Conservation (phyloP, 1,140 invertebrate genomes). For the Hyles euphorbiae region DNA sequence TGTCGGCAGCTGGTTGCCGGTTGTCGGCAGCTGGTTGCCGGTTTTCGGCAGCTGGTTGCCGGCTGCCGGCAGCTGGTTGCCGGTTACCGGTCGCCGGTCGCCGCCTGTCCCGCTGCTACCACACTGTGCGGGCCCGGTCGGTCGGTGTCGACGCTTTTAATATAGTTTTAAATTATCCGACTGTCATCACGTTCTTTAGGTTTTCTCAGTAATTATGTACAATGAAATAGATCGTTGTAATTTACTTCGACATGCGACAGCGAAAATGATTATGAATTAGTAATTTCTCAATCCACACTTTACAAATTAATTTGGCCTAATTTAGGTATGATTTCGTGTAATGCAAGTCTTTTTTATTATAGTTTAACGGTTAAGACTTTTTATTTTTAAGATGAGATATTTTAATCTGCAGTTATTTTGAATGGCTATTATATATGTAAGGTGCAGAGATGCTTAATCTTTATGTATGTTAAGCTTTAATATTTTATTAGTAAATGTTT, state of each 20-base stretch:
- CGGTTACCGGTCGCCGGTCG: too few relatives aligned
- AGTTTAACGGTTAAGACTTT: constrained; percentile 69
- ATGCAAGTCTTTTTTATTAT: constrained; percentile 57
- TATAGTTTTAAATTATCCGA: constrained; percentile 48
- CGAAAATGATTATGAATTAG: constrained; percentile 60
- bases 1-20: too few relatives aligned
- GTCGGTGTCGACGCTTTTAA: constrained; percentile 11
- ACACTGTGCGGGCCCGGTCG: too few relatives aligned
- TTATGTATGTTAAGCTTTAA: constrained; percentile 76
- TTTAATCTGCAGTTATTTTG: constrained; percentile 74
- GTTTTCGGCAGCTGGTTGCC: too few relatives aligned
- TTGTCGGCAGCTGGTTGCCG: too few relatives aligned
- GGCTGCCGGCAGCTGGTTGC: too few relatives aligned
- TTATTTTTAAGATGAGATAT: constrained; percentile 74
- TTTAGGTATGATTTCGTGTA: constrained; percentile 52
- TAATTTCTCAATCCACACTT: constrained; percentile 46
- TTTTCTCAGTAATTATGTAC: constrained; percentile 24
- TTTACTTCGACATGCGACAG: constrained; percentile 35
- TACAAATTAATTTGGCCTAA: constrained; percentile 63
- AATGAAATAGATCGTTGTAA: constrained; percentile 22
- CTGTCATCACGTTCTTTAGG: constrained; percentile 39
- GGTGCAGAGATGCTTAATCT: constrained; percentile 75
- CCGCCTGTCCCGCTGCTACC: too few relatives aligned
- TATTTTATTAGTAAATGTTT: constrained; percentile 76
- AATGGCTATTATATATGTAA: constrained; percentile 74